These are phyloP conservation scores for Pantherophis alleghaniensis DNA, from an alignment of 2,797 vertebrate genomes.

Conservation along the genomic window DNA sequence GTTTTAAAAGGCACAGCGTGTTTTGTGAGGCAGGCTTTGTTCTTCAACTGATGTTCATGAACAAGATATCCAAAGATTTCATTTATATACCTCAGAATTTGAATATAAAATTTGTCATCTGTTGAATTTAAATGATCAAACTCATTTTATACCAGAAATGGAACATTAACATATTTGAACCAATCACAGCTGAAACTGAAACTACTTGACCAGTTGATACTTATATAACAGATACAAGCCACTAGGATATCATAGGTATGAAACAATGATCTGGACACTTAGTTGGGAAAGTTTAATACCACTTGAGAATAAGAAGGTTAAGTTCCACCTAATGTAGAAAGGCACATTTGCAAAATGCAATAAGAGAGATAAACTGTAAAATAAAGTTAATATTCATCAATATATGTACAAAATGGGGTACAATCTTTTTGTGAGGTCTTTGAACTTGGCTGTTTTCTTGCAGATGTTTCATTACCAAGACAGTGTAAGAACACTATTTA, in stretches of 20 bases:
- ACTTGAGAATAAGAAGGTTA: background rate
- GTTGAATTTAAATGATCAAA: background rate
- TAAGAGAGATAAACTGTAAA: background rate
- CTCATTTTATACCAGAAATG: background rate
- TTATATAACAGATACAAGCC: background rate
- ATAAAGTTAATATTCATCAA: background rate
- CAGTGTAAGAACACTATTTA: background rate
- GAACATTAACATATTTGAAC: background rate
- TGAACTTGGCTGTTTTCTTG: background rate
- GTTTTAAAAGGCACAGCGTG: background rate
- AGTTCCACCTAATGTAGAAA: background rate
- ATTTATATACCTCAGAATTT: background rate
- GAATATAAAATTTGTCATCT: background rate
- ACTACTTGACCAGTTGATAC: background rate
- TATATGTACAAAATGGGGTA: background rate
- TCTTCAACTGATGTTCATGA: background rate
- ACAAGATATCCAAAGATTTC: background rate
- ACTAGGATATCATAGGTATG: background rate
- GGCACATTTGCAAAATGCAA: background rate
- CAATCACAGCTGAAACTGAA: background rate
- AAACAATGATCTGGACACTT: background rate
- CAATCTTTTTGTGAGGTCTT: background rate
- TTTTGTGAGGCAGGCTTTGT: background rate
- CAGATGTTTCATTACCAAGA: background rate
- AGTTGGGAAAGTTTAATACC: background rate